Evolutionary conservation across 2,797 vertebrate species (phyloP).

Genomic region (Carapus acus): DNA sequence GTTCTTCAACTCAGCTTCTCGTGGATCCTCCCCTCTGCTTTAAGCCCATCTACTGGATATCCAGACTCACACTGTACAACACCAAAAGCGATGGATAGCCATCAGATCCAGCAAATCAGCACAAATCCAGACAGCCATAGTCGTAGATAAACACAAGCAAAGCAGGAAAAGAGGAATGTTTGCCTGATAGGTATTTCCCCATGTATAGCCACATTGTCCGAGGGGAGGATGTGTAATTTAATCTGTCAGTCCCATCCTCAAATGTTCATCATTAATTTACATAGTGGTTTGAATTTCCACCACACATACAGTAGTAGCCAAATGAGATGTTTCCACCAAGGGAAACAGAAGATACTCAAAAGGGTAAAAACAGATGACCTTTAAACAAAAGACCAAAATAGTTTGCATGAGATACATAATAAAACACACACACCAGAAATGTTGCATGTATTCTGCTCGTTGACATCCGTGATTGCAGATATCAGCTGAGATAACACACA

Average conservation of each 20-base stretch:
- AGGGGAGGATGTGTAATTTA: slow-evolving; percentile 39
- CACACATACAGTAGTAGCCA: background rate
- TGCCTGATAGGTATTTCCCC: slow-evolving; percentile 14
- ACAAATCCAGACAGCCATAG: background rate
- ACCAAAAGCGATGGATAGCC: background rate
- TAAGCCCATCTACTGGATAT: slow-evolving; percentile 11
- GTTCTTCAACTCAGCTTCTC: slow-evolving; percentile 13
- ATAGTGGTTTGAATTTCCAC: slow-evolving; percentile 47
- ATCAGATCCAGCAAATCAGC: background rate
- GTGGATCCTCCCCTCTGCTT: background rate
- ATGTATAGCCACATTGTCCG: slow-evolving; percentile 34
- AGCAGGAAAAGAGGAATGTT: background rate
- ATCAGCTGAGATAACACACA: background rate
- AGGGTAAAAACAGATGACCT: slow-evolving; percentile 9
- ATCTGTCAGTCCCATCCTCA: slow-evolving; percentile 33
- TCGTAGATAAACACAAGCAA: background rate
- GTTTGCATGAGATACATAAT: background rate
- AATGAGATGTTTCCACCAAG: slow-evolving; percentile 16
- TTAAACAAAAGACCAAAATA: slow-evolving; percentile 5
- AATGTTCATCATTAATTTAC: slow-evolving; percentile 64
- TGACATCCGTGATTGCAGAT: background rate
- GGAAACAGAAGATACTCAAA: slow-evolving; percentile 14
- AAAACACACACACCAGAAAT: background rate
- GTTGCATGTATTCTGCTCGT: background rate
- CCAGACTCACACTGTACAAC: background rate